A percentile compares a stretch with the other conserved stretches of the same genome.
phyloP scores from a whole-genome alignment of 2,797 vertebrate genomes.

The Lithobates pipiens region DNA sequence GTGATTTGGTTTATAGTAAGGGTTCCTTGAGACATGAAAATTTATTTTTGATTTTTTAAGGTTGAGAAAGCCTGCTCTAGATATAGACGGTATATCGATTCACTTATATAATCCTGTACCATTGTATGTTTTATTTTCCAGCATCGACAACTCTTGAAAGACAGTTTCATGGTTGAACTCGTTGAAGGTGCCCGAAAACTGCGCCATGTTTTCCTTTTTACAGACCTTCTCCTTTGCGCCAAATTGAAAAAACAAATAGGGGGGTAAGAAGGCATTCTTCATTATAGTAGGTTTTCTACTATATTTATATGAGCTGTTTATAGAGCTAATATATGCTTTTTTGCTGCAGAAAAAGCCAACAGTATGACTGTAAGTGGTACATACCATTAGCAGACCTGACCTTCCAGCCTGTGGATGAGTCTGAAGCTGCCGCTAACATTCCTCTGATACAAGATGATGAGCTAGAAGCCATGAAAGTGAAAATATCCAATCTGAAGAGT shows the following conservation, averaged over 20 bases:
- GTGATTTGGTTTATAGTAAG: too few relatives aligned
- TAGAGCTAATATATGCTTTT: neutral
- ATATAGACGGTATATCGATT: too few relatives aligned
- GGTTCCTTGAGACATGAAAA: too few relatives aligned
- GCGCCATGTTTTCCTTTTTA: conserved; percentile 93
- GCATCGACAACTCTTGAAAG: conserved; percentile 93
- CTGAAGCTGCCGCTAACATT: conserved; percentile 82
- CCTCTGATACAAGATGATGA: conserved; percentile 91
- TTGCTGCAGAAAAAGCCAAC: conserved; percentile 85
- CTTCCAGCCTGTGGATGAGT: conserved; percentile 91
- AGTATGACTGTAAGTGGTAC: conserved; percentile 97
- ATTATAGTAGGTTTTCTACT: neutral
- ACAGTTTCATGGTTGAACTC: conserved; percentile 96
- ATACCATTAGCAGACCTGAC: conserved; percentile 90
- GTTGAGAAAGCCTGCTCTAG: too few relatives aligned
- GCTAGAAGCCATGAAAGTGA: conserved; percentile 91
- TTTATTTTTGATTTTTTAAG: too few relatives aligned
- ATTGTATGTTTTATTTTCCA: conserved; percentile 60
- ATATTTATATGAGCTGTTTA: neutral
- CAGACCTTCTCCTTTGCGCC: conserved; percentile 91
- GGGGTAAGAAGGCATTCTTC: conserved; percentile 79
- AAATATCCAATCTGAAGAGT: conserved; percentile 93
- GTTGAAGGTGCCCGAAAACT: conserved; percentile 93
- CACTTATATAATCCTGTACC: too few relatives aligned
- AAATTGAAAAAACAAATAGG: conserved; percentile 95